phyloP scores from a whole-genome alignment of 2,888 invertebrate genomes.

The Ectemnius lituratus region DNA sequence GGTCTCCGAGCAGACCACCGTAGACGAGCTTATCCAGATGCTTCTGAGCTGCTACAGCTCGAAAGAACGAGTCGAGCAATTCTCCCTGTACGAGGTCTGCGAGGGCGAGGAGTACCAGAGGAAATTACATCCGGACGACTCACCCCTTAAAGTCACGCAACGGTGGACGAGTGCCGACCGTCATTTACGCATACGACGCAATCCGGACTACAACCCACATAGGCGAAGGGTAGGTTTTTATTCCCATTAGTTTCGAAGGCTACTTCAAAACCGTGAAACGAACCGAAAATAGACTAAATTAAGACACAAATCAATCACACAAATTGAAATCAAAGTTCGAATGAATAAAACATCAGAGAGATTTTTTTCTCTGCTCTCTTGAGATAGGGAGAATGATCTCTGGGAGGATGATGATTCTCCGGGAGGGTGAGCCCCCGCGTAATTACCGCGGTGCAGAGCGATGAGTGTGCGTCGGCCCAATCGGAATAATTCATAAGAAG shows the following conservation, averaged over 20 bases:
- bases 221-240: constrained; percentile 70
- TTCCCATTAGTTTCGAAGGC: not conserved
- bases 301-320: not conserved
- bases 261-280: not conserved
- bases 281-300: not conserved
- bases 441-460: constrained; percentile 35
- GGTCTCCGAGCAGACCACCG: constrained; percentile 92
- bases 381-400: not conserved
- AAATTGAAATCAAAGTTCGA: not conserved
- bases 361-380: not conserved
- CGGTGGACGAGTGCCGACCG: constrained; percentile 83
- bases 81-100: constrained; percentile 92
- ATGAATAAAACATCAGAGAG: not conserved
- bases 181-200: constrained; percentile 90
- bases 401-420: not conserved
- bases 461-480: constrained; percentile 18
- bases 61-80: constrained; percentile 90
- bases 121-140: constrained; percentile 91
- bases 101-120: constrained; percentile 92
- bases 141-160: constrained; percentile 89
- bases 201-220: constrained; percentile 86
- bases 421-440: constrained; percentile 6
- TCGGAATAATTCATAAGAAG: constrained; percentile 54
- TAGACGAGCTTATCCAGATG: constrained; percentile 91
- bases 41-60: constrained; percentile 92